Evolutionary conservation across 2,113 vertebrate genomes (phyloP), one percentile per base, ranked within the genome.

Genomic region (Galbula dea): DNA sequence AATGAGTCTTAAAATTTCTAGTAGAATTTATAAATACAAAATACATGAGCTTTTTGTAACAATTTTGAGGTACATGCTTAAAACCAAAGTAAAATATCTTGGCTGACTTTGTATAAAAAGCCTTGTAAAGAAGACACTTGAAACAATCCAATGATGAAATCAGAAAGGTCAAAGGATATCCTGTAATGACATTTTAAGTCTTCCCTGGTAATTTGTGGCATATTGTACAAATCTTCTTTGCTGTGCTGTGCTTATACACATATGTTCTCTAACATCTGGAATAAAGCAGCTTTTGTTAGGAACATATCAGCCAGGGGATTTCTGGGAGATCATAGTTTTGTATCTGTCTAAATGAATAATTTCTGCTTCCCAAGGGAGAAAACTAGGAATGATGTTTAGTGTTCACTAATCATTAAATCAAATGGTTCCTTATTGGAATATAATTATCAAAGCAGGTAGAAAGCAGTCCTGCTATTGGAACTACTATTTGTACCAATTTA

Each of bases 211-310:
- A 97, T 96, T 95, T 97, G 96, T 89, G 85, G 67, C 86, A 92
- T 95, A 95, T 85, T 89, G 87, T 46, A 59, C 46, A 87, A 76
- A 90, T 96, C 82, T 79, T 66, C 75, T 97, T 92, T 83, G 88
- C 95, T 94, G 58, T 94, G 76, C 93, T 95, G 75, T 69, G 88
- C 46, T 36, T 45, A 68, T 46, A 55, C 59, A 46, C 79, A 88
- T 91, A 94, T 89, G 90, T 54, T 80, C 79, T 46, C 20, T 59
- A 93, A 95, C 92, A 90, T 96, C 97, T 96, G 90, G 94, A 95
- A 96, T 96, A 95, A 92, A 92, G 76, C 86, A 96, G 92, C 55
- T 92, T 94, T 94, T 96, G 76, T 83, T 95, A 71, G 67, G 77
- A 97, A 88, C 1, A 7, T 52, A 90, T 72, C 65, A 93, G 29